Evolutionary conservation across 2,797 vertebrate species (phyloP).

Genomic region (Coregonus ussuriensis): DNA sequence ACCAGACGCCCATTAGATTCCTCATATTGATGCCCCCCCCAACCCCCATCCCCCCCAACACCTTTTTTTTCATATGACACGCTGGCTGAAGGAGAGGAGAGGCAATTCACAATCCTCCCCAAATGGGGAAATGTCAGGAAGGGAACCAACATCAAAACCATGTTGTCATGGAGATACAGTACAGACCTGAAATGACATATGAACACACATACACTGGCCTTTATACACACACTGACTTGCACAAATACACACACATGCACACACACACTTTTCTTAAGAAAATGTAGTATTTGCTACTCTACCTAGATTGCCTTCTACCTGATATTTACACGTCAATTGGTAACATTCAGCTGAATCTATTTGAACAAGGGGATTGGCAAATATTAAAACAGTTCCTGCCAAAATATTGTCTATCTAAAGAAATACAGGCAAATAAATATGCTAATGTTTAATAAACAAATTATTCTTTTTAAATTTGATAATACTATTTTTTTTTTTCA

Average conservation of each 20-base stretch:
- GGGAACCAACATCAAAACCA: conserved; percentile 90
- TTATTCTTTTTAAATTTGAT: background rate
- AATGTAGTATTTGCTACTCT: conserved; percentile 33
- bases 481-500: background rate
- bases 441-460: conserved; percentile 11
- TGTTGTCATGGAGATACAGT: conserved; percentile 97
- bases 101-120: conserved; percentile 98
- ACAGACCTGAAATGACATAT: conserved; percentile 75
- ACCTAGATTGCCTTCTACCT: conserved; percentile 20
- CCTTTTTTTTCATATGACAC: conserved; percentile 90
- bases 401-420: conserved; percentile 12
- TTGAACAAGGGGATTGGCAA: conserved; percentile 15
- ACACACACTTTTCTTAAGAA: conserved; percentile 35
- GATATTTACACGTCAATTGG: conserved; percentile 25
- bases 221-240: conserved; percentile 46
- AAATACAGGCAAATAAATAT: conserved; percentile 8
- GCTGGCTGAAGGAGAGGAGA: conserved; percentile 96
- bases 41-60: conserved; percentile 50
- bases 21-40: conserved; percentile 79
- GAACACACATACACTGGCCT: conserved; percentile 44
- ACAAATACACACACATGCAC: conserved; percentile 24
- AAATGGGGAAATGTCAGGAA: conserved; percentile 99
- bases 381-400: conserved; percentile 15
- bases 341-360: conserved; percentile 29
- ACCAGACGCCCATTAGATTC: conserved; percentile 99